Conservation (phyloP, 1,140 invertebrate species). For the Brachionus asplanchnoidis region DNA sequence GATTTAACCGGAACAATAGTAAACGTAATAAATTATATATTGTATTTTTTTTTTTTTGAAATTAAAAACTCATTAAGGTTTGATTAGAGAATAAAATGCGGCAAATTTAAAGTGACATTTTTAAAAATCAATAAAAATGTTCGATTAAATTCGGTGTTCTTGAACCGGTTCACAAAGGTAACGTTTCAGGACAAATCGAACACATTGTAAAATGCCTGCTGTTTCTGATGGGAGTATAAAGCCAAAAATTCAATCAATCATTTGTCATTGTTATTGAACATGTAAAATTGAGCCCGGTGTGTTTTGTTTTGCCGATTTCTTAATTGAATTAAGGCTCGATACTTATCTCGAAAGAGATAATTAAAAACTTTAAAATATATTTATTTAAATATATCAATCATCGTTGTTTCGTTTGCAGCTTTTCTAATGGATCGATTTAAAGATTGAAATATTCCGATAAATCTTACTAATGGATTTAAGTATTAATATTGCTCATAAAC, state of each 20-base stretch:
- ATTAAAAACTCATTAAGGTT: slow-evolving; percentile 27
- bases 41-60: background rate
- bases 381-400: slow-evolving; percentile 22
- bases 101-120: slow-evolving; percentile 25
- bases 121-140: slow-evolving; percentile 27
- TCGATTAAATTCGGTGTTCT: background rate
- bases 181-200: background rate
- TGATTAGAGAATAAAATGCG: slow-evolving; percentile 7
- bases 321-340: slow-evolving; percentile 25
- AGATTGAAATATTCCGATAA: slow-evolving; percentile 35
- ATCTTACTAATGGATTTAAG: slow-evolving; percentile 1
- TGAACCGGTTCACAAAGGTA: background rate
- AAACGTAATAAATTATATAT: background rate
- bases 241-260: slow-evolving; percentile 18
- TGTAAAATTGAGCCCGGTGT: background rate
- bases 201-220: background rate
- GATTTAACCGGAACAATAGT: background rate
- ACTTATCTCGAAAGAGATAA: slow-evolving; percentile 36
- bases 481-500: background rate
- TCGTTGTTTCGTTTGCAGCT: background rate
- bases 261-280: slow-evolving; percentile 17
- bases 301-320: background rate
- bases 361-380: slow-evolving; percentile 30
- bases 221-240: background rate
- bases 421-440: slow-evolving; percentile 22